A percentile compares a stretch with the other conserved stretches of the same genome.
phyloP scores from a whole-genome alignment of 2,797 vertebrate genomes.

The Falco rusticolus region DNA sequence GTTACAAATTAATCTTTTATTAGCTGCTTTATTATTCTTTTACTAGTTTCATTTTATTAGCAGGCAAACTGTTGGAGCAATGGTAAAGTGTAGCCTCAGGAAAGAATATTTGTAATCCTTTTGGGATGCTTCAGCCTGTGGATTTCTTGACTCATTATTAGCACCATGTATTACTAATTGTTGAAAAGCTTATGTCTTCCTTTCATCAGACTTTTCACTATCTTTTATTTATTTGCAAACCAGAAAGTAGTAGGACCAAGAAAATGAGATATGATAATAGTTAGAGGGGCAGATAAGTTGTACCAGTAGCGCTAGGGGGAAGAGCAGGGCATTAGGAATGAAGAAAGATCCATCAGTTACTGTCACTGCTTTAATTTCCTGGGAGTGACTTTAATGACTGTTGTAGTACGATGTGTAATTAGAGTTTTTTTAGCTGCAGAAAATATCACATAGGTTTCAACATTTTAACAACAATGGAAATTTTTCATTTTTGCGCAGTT shows the following conservation, averaged over 20 bases:
- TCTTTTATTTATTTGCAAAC: background rate
- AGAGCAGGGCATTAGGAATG: background rate
- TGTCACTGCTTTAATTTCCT: constrained; percentile 5
- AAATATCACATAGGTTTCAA: background rate
- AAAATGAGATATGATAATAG: background rate
- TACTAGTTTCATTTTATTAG: constrained; percentile 39
- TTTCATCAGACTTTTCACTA: background rate
- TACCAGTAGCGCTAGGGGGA: background rate
- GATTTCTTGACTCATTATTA: constrained; percentile 7
- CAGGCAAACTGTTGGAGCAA: background rate
- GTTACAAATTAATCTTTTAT: constrained; percentile 33
- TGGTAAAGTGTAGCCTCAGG: constrained; percentile 4
- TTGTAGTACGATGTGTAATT: background rate
- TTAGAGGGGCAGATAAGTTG: background rate
- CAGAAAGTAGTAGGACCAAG: background rate
- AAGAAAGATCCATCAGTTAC: background rate
- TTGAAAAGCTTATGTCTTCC: background rate
- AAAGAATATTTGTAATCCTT: background rate
- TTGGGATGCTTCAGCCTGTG: background rate
- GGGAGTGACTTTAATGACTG: background rate
- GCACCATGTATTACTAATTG: background rate
- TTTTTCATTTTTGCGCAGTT: background rate
- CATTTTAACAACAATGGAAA: background rate
- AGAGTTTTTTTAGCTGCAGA: background rate
- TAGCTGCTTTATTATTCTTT: constrained; percentile 21